Percentiles rank a stretch among this genome's conserved stretches.
Evolutionary conservation across 2,113 vertebrate species (phyloP).

Genomic region (Copsychus sechellarum): DNA sequence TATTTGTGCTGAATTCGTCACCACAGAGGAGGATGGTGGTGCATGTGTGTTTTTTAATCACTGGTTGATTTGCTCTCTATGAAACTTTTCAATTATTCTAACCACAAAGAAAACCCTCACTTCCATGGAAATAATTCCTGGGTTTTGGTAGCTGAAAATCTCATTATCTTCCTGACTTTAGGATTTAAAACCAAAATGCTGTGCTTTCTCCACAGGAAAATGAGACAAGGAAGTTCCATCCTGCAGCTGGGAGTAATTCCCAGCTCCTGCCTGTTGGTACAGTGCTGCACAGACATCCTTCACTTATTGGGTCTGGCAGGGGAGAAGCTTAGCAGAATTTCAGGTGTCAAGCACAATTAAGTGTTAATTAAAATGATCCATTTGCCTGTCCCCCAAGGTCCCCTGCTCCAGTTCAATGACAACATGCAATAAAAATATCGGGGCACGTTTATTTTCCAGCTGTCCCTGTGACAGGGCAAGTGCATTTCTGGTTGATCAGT

Average conservation of each 20-base stretch:
- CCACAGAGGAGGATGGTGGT: background rate
- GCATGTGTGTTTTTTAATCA: background rate
- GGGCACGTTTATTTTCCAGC: background rate
- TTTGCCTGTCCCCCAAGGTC: background rate
- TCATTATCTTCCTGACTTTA: background rate
- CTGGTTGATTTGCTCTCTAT: background rate
- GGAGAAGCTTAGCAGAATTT: background rate
- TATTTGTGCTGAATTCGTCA: background rate
- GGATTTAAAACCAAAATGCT: background rate
- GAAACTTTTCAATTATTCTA: background rate
- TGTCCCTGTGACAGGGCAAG: background rate
- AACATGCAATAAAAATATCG: background rate
- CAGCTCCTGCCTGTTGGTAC: background rate
- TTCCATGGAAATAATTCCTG: background rate
- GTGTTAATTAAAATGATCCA: background rate
- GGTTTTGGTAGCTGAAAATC: background rate
- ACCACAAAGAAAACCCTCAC: background rate
- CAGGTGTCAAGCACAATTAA: background rate
- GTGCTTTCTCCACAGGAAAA: background rate
- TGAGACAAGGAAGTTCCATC: background rate
- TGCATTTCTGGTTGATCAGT: background rate
- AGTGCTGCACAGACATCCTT: background rate
- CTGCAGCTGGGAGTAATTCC: background rate
- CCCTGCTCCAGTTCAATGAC: background rate
- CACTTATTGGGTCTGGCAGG: background rate